phyloP scores from a whole-genome alignment of 37 sponge, comb jelly and placozoan genomes.

The Oscarella lobularis region DNA sequence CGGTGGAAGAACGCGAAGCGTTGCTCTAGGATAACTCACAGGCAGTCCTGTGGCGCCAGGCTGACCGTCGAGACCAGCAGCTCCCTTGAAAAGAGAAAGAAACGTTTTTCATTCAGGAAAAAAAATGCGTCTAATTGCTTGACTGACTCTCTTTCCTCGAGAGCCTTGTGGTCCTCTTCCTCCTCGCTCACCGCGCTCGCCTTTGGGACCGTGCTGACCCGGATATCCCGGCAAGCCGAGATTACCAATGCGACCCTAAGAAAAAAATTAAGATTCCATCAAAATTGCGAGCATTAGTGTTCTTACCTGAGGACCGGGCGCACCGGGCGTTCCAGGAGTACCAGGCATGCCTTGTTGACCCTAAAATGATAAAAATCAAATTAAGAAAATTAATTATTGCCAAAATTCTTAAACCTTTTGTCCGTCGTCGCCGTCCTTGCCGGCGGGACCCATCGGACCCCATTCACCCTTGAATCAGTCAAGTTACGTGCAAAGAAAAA shows the following conservation, averaged over 20 bases:
- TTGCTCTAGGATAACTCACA: no score
- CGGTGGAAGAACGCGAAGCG: no score
- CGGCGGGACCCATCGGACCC: background rate
- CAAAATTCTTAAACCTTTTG: background rate
- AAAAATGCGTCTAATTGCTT: no score
- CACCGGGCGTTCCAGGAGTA: background rate
- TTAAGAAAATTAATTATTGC: background rate
- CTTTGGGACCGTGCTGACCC: constrained; percentile 2
- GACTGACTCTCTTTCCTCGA: background rate
- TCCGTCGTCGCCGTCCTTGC: background rate
- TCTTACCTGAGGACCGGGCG: background rate
- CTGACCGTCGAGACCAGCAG: background rate
- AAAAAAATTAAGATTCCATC: background rate
- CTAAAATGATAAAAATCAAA: background rate
- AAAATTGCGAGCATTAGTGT: background rate
- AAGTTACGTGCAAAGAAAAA: background rate
- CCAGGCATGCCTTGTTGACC: background rate
- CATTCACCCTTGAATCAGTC: background rate
- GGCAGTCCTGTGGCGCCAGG: no score
- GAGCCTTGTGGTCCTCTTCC: background rate
- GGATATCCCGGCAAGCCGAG: background rate
- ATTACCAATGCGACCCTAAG: background rate
- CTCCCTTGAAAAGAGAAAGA: no score
- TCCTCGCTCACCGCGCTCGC: background rate
- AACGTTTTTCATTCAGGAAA: no score